phyloP scores from a whole-genome alignment of 2,797 vertebrate species.

The Chelon labrosus region DNA sequence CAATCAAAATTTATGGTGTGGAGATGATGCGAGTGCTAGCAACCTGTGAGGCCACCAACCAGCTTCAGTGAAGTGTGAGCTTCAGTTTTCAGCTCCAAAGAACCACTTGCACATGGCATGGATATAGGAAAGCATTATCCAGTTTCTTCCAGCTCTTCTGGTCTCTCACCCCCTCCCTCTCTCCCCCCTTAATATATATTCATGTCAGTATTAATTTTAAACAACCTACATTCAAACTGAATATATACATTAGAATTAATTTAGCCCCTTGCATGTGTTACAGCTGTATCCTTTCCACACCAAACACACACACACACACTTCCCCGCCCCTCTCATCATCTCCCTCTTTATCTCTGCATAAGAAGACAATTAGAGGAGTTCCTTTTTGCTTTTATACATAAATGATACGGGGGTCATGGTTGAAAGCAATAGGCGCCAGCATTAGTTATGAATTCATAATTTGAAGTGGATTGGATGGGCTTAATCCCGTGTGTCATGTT shows the following conservation, averaged over 20 bases:
- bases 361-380: slow-evolving; percentile 68
- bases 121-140: slow-evolving; percentile 20
- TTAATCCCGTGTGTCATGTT: slow-evolving; percentile 82
- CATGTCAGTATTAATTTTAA: slow-evolving; percentile 23
- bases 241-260: background rate
- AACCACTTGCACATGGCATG: slow-evolving; percentile 24
- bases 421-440: slow-evolving; percentile 69
- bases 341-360: slow-evolving; percentile 48
- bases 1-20: too few species aligned
- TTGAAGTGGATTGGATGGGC: slow-evolving; percentile 69
- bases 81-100: too few species aligned
- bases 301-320: slow-evolving; percentile 1
- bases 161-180: background rate
- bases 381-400: slow-evolving; percentile 66
- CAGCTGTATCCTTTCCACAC: background rate
- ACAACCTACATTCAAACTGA: background rate
- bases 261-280: background rate
- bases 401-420: slow-evolving; percentile 73
- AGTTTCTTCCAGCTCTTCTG: background rate
- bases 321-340: background rate
- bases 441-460: slow-evolving; percentile 81
- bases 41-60: too few species aligned
- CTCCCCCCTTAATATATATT: background rate
- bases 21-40: too few species aligned
- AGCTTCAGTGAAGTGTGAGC: too few species aligned